Conservation (phyloP, 2,797 vertebrate genomes). For the Pangasius krempfi region DNA sequence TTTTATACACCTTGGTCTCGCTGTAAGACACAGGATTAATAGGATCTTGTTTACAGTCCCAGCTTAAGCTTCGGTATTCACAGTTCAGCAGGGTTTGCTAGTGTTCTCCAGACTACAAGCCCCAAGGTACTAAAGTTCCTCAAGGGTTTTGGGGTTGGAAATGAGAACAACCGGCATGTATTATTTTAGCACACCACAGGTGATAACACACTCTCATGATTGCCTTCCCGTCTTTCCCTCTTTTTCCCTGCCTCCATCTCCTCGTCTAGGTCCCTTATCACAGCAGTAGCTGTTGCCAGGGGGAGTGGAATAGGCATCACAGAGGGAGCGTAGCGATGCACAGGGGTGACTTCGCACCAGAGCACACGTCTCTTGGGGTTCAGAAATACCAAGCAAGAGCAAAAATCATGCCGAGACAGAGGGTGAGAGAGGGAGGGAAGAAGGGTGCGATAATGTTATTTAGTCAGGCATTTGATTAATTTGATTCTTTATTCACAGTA, state of each 20-base stretch:
- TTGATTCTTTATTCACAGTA: constrained; percentile 51
- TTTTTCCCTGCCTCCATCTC: constrained; percentile 49
- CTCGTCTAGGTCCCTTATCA: constrained; percentile 59
- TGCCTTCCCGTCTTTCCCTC: constrained; percentile 29
- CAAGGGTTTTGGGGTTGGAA: constrained; percentile 27
- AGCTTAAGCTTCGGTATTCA: constrained; percentile 19
- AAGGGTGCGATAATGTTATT: constrained; percentile 41
- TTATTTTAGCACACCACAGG: constrained; percentile 36
- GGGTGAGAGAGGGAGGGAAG: neutral
- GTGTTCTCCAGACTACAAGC: constrained; percentile 5
- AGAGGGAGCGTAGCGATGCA: constrained; percentile 47
- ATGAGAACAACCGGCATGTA: constrained; percentile 32
- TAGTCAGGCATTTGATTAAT: constrained; percentile 57
- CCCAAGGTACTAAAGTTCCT: constrained; percentile 28
- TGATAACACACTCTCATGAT: constrained; percentile 33
- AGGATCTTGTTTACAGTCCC: constrained; percentile 35
- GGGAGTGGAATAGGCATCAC: constrained; percentile 59
- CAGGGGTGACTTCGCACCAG: constrained; percentile 36
- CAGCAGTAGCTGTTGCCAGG: constrained; percentile 41
- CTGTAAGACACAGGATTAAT: constrained; percentile 29
- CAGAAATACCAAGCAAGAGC: constrained; percentile 36
- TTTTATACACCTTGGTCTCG: neutral
- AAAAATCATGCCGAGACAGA: constrained; percentile 21
- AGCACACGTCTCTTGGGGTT: constrained; percentile 41
- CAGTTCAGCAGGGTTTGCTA: constrained; percentile 17